phyloP scores from a whole-genome alignment of 2,797 vertebrate genomes.

The Chloroceryle inda region DNA sequence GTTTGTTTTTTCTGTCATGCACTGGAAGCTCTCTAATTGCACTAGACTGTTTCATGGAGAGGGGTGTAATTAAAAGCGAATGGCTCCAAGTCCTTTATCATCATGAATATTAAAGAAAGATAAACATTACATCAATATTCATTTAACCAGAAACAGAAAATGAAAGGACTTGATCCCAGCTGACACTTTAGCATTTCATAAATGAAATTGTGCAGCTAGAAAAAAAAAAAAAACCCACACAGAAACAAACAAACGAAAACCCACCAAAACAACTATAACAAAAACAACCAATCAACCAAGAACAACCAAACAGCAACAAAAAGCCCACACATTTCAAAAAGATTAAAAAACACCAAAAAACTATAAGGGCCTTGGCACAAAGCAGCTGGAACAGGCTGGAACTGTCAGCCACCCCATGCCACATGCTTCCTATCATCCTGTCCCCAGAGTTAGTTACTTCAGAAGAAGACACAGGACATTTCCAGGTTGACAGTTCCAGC shows the following conservation, averaged over 20 bases:
- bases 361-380: neutral
- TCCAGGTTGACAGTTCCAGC: neutral
- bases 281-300: too few relatives aligned
- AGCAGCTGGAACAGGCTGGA: neutral
- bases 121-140: constrained; percentile 79
- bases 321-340: too few relatives aligned
- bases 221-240: too few relatives aligned
- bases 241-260: neutral
- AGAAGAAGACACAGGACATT: neutral
- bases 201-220: neutral
- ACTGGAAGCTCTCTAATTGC: constrained; percentile 67
- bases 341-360: neutral
- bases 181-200: constrained; percentile 10
- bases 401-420: neutral
- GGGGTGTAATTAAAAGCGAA: constrained; percentile 80
- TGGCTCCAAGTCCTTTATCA: constrained; percentile 72
- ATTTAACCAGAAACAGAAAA: constrained; percentile 69
- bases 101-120: constrained; percentile 82
- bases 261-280: neutral
- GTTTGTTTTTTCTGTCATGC: constrained; percentile 37
- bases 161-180: constrained; percentile 46
- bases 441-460: neutral
- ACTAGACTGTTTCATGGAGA: constrained; percentile 69
- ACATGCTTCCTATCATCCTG: neutral
- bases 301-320: too few relatives aligned